Evolutionary conservation across 2,888 invertebrate genomes (phyloP).

Genomic region (Temnothorax rugatulus): DNA sequence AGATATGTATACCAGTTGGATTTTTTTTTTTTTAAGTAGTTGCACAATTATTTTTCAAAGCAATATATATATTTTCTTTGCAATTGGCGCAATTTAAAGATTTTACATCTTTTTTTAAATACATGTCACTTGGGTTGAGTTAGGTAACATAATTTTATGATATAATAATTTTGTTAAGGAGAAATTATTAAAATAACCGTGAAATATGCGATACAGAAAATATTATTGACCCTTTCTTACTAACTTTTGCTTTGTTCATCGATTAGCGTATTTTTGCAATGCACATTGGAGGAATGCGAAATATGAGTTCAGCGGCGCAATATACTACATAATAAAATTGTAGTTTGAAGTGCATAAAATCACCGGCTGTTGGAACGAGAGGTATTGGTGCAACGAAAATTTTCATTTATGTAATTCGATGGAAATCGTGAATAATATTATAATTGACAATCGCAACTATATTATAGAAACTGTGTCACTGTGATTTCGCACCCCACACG

Average conservation of each 20-base stretch:
- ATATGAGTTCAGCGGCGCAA: background rate
- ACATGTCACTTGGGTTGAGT: no score
- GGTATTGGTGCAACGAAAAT: slow-evolving; percentile 4
- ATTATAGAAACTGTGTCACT: slow-evolving; percentile 3
- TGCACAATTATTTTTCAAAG: no score
- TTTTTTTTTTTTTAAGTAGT: no score
- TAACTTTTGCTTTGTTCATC: slow-evolving; percentile 34
- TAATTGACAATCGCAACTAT: slow-evolving; percentile 10
- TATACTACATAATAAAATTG: slow-evolving; percentile 9
- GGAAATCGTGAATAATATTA: slow-evolving; percentile 27
- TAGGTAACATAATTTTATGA: no score
- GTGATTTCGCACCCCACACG: slow-evolving; percentile 1
- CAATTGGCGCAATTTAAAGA: no score
- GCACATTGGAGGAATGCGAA: slow-evolving; percentile 11
- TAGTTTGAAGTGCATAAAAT: slow-evolving; percentile 1
- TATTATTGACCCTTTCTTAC: slow-evolving; percentile 21
- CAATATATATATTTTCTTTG: no score
- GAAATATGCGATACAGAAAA: background rate
- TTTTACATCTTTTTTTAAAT: no score
- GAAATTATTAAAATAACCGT: background rate
- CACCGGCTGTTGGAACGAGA: slow-evolving; percentile 1
- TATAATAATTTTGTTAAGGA: no score
- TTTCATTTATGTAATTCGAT: slow-evolving; percentile 28
- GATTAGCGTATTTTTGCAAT: slow-evolving; percentile 40
- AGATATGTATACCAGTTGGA: no score